Evolutionary conservation across 2,797 vertebrate genomes (phyloP), one percentile per base, ranked within the genome.

Genomic region (Hippoglossus hippoglossus): DNA sequence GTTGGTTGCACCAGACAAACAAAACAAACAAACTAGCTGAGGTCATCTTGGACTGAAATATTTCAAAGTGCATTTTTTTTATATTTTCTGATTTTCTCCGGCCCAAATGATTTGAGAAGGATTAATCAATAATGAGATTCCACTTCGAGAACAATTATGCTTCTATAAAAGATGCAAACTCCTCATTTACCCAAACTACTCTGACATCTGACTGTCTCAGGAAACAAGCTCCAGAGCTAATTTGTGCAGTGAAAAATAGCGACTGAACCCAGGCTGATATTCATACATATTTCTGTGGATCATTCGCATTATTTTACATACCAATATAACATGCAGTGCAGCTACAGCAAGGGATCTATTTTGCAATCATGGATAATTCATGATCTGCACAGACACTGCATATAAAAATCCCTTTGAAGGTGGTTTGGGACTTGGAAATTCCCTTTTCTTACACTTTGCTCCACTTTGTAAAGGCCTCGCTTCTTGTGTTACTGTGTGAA

Each of bases 251-350:
- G 3, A 28, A 36, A 65, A 61, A 59, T 2, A 26, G 24, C 41
- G 60, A 63, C 61, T 67, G 74, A 81, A 71, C 63, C 54, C 72
- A 72, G 78, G 63, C 77, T n/a, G 18, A 9, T 54, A 13, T 58
- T 65, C 69, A 54, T 74, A 66, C 82, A 83, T 80, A 83, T 87
- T 87, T 81, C 81, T 67, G 46, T n/a, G 73, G 68, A 87, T 82
- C 66, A 75, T 83, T 87, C 73, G 82, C 84, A 87, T 90, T 88
- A 88, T 91, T 91, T 92, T 90, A 86, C 87, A 90, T 90, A 89
- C 66, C 80, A 83, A 83, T 85, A 71, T 72, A 78, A 73, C 71
- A 59, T 75, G 80, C 78, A 64, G 61, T 49, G 64, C 70, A 69
- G 79, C 71, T 49, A 69, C 77, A 77, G 79, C 75, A 57, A 75